Evolutionary conservation across 2,888 invertebrate genomes (phyloP).

Genomic region (Cremastobaeus sp.): DNA sequence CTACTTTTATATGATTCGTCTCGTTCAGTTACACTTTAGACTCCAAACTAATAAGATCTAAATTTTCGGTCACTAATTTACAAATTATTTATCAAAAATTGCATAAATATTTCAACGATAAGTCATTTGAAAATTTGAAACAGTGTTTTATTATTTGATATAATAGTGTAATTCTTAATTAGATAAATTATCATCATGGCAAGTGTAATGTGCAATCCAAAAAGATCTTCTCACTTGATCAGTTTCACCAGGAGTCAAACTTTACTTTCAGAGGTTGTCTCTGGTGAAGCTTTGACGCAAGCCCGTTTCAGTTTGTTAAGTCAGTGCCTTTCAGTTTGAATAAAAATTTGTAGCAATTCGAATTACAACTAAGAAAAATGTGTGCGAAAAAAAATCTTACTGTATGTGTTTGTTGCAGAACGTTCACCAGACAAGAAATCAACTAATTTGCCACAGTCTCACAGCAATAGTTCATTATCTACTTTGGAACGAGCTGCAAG

Average conservation of each 20-base stretch:
- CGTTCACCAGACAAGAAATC: constrained; percentile 74
- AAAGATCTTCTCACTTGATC: constrained; percentile 60
- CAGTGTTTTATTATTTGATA: not conserved
- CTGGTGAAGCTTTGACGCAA: constrained; percentile 73
- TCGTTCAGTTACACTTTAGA: constrained; percentile 12
- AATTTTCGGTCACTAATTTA: too few relatives aligned
- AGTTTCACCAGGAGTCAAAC: constrained; percentile 69
- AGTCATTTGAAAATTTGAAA: not conserved
- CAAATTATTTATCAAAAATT: constrained; percentile 9
- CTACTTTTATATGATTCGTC: not conserved
- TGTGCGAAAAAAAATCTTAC: not conserved
- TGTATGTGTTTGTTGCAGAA: too few relatives aligned
- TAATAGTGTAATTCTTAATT: not conserved
- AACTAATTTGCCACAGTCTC: constrained; percentile 70
- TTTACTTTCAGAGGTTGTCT: constrained; percentile 73
- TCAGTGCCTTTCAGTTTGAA: constrained; percentile 63
- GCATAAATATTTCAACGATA: too few relatives aligned
- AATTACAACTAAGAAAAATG: too few relatives aligned
- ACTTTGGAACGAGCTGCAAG: constrained; percentile 70
- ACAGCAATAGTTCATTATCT: constrained; percentile 67
- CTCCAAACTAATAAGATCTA: constrained; percentile 1
- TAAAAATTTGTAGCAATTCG: not conserved
- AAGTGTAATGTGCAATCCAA: constrained; percentile 38
- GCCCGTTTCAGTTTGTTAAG: constrained; percentile 75
- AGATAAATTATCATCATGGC: constrained; percentile 34